Evolutionary conservation across 2,113 vertebrate genomes (phyloP).

Genomic region (Periophthalmus modestus): DNA sequence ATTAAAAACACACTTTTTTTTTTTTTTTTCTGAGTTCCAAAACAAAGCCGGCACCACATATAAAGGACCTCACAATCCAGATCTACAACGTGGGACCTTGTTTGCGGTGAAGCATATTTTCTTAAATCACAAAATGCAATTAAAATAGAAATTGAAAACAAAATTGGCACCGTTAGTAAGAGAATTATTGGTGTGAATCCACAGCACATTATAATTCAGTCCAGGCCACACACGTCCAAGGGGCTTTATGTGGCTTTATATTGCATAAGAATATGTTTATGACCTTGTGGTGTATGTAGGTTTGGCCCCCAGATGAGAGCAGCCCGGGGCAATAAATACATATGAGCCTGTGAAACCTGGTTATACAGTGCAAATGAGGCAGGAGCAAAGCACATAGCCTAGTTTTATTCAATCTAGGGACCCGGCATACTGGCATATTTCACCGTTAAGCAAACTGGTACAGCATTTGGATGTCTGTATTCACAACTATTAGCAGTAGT

Average conservation of each 20-base stretch:
- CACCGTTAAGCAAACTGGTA: background rate
- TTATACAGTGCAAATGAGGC: constrained; percentile 5
- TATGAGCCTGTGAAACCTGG: constrained; percentile 1
- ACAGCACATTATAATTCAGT: background rate
- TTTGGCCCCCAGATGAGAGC: background rate
- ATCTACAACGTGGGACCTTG: background rate
- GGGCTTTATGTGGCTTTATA: background rate
- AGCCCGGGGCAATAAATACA: constrained; percentile 8
- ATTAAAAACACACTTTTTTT: background rate
- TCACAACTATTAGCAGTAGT: background rate
- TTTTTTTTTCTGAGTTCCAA: background rate
- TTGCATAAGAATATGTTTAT: constrained; percentile 2
- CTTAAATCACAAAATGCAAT: background rate
- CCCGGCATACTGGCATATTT: background rate
- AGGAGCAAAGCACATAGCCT: background rate
- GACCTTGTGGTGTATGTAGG: constrained; percentile 2
- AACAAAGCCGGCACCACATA: background rate
- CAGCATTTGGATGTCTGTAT: background rate
- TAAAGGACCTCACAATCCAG: background rate
- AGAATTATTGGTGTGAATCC: background rate
- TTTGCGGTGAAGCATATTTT: background rate
- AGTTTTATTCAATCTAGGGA: constrained; percentile 2
- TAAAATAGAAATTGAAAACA: background rate
- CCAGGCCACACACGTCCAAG: background rate
- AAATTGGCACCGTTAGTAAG: background rate